Conservation (phyloP, 2,113 vertebrate genomes). For the Rhea americana region DNA sequence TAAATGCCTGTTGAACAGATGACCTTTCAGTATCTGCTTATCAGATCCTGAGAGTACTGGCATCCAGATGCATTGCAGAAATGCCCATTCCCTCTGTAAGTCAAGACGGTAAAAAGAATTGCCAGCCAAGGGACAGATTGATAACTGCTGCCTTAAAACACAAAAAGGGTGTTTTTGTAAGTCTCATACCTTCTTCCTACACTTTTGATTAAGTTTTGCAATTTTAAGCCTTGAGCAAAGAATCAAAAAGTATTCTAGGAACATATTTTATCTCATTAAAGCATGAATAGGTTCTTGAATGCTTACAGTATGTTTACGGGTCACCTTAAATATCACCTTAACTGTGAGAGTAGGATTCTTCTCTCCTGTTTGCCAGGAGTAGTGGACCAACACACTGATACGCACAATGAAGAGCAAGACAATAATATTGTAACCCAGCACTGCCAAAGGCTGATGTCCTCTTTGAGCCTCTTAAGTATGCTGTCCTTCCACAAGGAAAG, state of each 20-base stretch:
- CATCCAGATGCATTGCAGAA: neutral
- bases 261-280: neutral
- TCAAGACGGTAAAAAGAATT: neutral
- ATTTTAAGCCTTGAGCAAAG: neutral
- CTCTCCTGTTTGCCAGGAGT: neutral
- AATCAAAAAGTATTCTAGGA: neutral
- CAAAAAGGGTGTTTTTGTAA: neutral
- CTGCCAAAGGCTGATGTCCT: neutral
- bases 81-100: neutral
- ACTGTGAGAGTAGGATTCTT: neutral
- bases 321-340: neutral
- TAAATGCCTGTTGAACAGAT: neutral
- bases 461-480: neutral
- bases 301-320: neutral
- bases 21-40: neutral
- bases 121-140: neutral
- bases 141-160: neutral
- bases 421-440: fast-evolving
- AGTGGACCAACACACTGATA: neutral
- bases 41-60: neutral
- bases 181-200: neutral
- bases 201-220: neutral
- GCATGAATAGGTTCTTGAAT: neutral
- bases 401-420: neutral
- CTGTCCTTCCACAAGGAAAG: neutral